Conservation (phyloP, 2,113 vertebrate genomes). For the Grammomys dolichurus region DNA sequence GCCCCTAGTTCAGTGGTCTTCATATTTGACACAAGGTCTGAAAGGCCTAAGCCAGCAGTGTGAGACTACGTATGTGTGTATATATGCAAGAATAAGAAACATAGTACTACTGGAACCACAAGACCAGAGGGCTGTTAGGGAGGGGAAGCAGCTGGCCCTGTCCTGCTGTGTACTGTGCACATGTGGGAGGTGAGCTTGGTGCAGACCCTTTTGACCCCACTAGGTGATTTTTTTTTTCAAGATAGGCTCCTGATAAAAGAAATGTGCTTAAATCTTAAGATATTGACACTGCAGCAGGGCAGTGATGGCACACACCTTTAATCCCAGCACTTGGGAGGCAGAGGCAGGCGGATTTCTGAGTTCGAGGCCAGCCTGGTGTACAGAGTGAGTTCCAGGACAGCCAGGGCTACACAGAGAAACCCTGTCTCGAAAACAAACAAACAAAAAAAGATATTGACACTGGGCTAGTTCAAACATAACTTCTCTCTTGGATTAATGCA, state of each 20-base stretch:
- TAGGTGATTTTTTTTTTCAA: not conserved
- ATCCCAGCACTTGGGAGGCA: too few species aligned
- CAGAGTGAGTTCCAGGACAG: too few species aligned
- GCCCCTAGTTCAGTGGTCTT: not conserved
- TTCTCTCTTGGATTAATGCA: not conserved
- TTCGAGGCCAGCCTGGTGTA: too few species aligned
- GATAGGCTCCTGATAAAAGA: not conserved
- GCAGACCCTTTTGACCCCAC: not conserved
- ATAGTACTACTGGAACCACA: fast-evolving
- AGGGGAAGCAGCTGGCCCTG: fast-evolving
- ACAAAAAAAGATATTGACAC: fast-evolving
- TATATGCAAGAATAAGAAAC: not conserved
- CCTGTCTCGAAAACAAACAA: too few species aligned
- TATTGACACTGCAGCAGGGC: fast-evolving
- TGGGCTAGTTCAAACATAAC: not conserved
- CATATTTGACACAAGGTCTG: not conserved
- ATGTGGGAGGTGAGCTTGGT: not conserved
- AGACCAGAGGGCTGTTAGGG: not conserved
- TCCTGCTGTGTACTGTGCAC: not conserved
- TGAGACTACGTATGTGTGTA: not conserved
- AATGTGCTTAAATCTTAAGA: not conserved
- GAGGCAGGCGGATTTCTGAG: too few species aligned
- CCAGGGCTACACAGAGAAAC: too few species aligned
- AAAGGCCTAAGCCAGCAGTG: not conserved
- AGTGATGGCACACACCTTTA: too few species aligned